Conservation (phyloP, 2,888 invertebrate species). For the Entomobrya proxima region DNA sequence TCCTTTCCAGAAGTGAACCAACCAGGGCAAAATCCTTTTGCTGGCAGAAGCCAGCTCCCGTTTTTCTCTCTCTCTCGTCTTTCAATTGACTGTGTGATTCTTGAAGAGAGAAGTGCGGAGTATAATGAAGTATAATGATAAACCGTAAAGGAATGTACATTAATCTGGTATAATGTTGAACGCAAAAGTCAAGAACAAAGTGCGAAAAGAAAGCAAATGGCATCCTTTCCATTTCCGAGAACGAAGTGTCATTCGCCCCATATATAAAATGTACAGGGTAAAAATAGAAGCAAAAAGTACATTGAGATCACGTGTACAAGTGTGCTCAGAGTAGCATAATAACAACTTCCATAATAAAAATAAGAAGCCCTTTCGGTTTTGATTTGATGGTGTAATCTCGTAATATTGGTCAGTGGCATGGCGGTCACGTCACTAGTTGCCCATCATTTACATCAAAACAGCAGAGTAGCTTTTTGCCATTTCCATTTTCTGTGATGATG, state of each 20-base stretch:
- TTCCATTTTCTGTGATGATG: neutral
- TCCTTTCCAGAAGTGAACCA: slow-evolving; percentile 16
- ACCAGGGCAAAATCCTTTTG: neutral
- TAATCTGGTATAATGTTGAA: neutral
- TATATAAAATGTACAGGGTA: no score
- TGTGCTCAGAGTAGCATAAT: neutral
- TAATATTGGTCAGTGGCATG: slow-evolving; percentile 24
- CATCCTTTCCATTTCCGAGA: no score
- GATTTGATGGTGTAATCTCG: slow-evolving; percentile 23
- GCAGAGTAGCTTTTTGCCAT: neutral
- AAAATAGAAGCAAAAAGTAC: no score
- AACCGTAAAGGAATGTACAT: slow-evolving; percentile 7
- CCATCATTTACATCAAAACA: slow-evolving; percentile 6
- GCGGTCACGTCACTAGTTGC: slow-evolving; percentile 27
- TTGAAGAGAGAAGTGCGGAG: neutral
- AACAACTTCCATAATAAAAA: neutral
- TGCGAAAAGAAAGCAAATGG: neutral
- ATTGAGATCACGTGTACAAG: no score
- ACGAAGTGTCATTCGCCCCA: no score
- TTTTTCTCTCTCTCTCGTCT: neutral
- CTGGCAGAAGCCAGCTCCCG: no score
- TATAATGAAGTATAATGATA: neutral
- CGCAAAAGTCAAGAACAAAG: neutral
- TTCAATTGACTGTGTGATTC: neutral
- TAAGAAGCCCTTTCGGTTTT: neutral